phyloP scores from a whole-genome alignment of 2,888 invertebrate species.

The Cephalotes varians region DNA sequence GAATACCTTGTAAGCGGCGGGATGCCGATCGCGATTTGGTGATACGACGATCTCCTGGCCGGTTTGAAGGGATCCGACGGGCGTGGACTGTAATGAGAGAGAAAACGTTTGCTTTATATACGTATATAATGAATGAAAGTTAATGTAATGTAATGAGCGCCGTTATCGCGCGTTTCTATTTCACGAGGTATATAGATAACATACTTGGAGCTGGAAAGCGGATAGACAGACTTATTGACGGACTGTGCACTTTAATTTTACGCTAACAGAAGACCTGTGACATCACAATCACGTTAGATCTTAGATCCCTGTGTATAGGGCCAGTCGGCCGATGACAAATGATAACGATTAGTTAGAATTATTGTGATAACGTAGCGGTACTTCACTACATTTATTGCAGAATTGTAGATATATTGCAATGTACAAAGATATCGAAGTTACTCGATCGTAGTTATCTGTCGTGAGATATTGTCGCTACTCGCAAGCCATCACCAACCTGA shows the following conservation, averaged over 20 bases:
- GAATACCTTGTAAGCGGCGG: conserved; percentile 92
- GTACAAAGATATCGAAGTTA: conserved; percentile 19
- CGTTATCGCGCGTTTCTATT: neutral
- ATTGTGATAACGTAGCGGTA: neutral
- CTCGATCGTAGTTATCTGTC: neutral
- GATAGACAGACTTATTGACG: conserved; percentile 34
- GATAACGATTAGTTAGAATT: neutral
- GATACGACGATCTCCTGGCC: conserved; percentile 96
- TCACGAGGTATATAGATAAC: conserved; percentile 68
- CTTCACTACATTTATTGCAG: neutral
- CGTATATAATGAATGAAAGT: conserved; percentile 22
- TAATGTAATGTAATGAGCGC: conserved; percentile 6
- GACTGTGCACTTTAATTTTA: conserved; percentile 44
- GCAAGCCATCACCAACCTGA: conserved; percentile 89
- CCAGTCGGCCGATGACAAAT: neutral
- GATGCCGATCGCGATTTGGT: conserved; percentile 95
- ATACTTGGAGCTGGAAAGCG: conserved; percentile 72
- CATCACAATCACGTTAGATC: conserved; percentile 38
- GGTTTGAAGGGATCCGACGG: conserved; percentile 96
- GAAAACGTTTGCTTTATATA: conserved; percentile 57
- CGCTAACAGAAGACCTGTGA: conserved; percentile 31
- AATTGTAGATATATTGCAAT: conserved; percentile 9
- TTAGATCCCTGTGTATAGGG: conserved; percentile 28
- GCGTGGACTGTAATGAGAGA: conserved; percentile 92
- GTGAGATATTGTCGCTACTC: conserved; percentile 24